Evolutionary conservation across 2,797 vertebrate species (phyloP).

Genomic region (Manis javanica): DNA sequence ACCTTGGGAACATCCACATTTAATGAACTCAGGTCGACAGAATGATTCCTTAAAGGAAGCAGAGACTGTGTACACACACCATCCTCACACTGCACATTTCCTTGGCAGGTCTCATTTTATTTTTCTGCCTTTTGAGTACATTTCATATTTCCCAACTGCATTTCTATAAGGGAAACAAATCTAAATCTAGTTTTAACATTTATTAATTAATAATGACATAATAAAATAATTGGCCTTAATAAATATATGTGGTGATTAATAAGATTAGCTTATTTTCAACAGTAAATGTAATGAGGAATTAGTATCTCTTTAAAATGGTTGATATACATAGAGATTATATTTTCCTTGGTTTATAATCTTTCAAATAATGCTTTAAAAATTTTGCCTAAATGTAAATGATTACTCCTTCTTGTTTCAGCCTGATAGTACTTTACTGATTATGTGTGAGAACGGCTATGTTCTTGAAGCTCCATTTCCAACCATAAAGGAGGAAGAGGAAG

Average conservation of each 20-base stretch:
- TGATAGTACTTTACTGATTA: constrained; percentile 90
- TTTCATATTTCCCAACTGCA: background rate
- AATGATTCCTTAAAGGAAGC: background rate
- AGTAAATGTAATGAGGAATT: background rate
- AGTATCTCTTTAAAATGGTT: background rate
- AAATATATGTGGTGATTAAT: background rate
- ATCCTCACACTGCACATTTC: background rate
- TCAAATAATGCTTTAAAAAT: constrained; percentile 10
- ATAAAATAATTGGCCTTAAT: background rate
- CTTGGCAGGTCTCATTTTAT: background rate
- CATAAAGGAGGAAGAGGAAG: constrained; percentile 61
- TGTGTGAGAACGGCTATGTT: constrained; percentile 92
- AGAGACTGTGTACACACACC: background rate
- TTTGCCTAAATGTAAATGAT: constrained; percentile 16
- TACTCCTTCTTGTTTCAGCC: constrained; percentile 83
- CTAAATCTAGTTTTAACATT: background rate
- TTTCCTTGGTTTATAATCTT: constrained; percentile 15
- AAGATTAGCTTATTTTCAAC: background rate
- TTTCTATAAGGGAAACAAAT: constrained; percentile 42
- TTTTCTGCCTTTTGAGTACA: background rate
- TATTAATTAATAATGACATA: background rate
- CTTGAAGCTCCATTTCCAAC: constrained; percentile 90
- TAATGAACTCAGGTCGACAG: background rate
- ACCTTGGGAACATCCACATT: background rate
- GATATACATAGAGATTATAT: background rate